Evolutionary conservation across 2,113 vertebrate genomes (phyloP), one percentile per base, ranked within the genome.

Genomic region (Ciconia stormi): DNA sequence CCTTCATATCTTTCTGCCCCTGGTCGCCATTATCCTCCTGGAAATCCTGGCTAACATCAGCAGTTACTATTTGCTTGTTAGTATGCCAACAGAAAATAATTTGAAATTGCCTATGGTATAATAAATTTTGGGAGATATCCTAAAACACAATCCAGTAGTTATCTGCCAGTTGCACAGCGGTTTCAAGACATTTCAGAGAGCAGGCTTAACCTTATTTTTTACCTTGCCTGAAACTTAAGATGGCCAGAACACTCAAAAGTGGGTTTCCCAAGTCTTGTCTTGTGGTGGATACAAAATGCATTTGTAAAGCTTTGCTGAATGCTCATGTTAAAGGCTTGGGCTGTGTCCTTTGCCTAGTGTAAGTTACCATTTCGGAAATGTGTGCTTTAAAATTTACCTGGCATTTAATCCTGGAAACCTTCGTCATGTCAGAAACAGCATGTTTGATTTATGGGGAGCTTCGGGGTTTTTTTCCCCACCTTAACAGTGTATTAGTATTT

Each of bases 381-480:
- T 14, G 7, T 71, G 49, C 9, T 69, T 88, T 89, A 34, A 15
- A 72, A 62, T 55, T 90, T 66, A 62, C 29, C 13, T 89, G 46
- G 16, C 27, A 32, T 87, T 87, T 79, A 61, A 72, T 89, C n/a
- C 46, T 74, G 44, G 50, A 80, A 82, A 58, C 53, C 27, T 82
- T 77, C 4, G 9, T 40, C 29, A 29, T 40, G 30, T 85, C 53
- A 90, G 53, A 69, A 93, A 65, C 18, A 77, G 5, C 30, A 21
- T 30, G 9, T 13, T 90, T 25, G 42, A 67, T 87, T 95, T 59
- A 44, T 20, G 38, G 26, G 14, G 2, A 5, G 4, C 7, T 62
- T 91, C 44, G 18, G 13, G 1, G 3, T n/a, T 50, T 30, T n/a
- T 11, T 3, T 10, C 11, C 2, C 3, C 4, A 4, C 8, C 4